Evolutionary conservation across 2,113 vertebrate species (phyloP).

Genomic region (Heterochromis multidens): DNA sequence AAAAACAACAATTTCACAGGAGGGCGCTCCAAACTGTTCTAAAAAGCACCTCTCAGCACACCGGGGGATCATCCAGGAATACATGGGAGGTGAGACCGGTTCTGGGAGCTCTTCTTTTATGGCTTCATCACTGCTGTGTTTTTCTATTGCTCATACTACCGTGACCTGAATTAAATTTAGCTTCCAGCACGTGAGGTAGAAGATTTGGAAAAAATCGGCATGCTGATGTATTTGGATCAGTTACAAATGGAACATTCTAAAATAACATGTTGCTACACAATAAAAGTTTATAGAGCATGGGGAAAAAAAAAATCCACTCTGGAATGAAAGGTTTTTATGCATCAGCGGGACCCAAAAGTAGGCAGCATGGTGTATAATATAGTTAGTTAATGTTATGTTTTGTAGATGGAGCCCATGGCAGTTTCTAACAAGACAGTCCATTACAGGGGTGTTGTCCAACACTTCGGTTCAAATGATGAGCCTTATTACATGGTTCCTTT

Average conservation of each 20-base stretch:
- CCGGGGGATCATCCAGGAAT: constrained; percentile 68
- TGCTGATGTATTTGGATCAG: neutral
- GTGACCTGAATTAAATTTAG: constrained; percentile 53
- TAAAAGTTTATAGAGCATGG: constrained; percentile 31
- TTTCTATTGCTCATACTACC: constrained; percentile 29
- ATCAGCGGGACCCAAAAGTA: constrained; percentile 15
- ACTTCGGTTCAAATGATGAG: constrained; percentile 64
- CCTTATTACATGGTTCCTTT: constrained; percentile 64
- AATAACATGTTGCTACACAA: constrained; percentile 19
- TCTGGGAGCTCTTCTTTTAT: constrained; percentile 61
- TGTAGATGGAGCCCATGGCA: constrained; percentile 50
- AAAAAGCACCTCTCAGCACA: constrained; percentile 80
- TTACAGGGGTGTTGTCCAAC: constrained; percentile 71
- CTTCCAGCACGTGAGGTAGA: constrained; percentile 1
- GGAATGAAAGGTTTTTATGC: constrained; percentile 11
- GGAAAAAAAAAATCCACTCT: neutral
- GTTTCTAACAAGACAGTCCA: constrained; percentile 69
- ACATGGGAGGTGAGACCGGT: constrained; percentile 50
- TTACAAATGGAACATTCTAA: constrained; percentile 11
- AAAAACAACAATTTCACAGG: constrained; percentile 82
- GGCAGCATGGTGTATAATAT: constrained; percentile 16
- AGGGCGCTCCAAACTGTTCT: constrained; percentile 73
- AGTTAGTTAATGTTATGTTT: constrained; percentile 44
- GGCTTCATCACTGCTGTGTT: constrained; percentile 52
- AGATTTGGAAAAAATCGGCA: neutral